Base-by-base conservation (phyloP, 2,113 vertebrate genomes). In the Corapipo altera region DNA sequence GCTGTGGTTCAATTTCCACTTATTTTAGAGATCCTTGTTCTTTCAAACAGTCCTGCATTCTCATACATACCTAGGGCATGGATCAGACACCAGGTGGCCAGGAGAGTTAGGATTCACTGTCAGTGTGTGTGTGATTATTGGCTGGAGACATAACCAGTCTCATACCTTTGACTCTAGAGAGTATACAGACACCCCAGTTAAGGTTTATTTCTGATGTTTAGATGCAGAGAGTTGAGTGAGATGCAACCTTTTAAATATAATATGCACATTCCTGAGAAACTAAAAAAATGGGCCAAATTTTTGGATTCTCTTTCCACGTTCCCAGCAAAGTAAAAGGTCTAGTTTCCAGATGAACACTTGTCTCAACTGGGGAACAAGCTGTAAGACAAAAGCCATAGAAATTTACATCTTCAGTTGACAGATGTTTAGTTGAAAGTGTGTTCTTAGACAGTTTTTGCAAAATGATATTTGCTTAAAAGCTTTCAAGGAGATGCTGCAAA, bases 61-160 rank as follows among this genome's bases (percentile, higher is more conserved):
- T 62, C 24, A 15, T 24, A 20, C 30, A 12, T 27, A 71, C 6
- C 7, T 27, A 77, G 41, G 13, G 17, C 23, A 27, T 26, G 44
- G 24, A 46, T 46, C 27, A 57, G 33, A 8, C 3, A 5, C 1
- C 5, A 52, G 14, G 23, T 37, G n/a, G 7, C 21, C 37, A 52
- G 41, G 12, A 49, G 10, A 0, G 0, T 11, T 26, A 26, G 6
- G 27, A 11, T 35, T 66, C 17, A 15, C 8, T 0, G 0, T 48
- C 41, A 44, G 4, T 3, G n/a, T 19, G 1, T 39, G 16, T 23
- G 33, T 44, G 5, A 20, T 69, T 37, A 11, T 17, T 5, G 6
- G 7, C 13, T 82, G 37, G 18, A 54, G 18, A 54, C 21, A 41
- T 9, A 59, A 32, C 5, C 11, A 15, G 5, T 11, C 22, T 82